phyloP scores from a whole-genome alignment of 1,140 invertebrate genomes.

The Drosophila repletoides region DNA sequence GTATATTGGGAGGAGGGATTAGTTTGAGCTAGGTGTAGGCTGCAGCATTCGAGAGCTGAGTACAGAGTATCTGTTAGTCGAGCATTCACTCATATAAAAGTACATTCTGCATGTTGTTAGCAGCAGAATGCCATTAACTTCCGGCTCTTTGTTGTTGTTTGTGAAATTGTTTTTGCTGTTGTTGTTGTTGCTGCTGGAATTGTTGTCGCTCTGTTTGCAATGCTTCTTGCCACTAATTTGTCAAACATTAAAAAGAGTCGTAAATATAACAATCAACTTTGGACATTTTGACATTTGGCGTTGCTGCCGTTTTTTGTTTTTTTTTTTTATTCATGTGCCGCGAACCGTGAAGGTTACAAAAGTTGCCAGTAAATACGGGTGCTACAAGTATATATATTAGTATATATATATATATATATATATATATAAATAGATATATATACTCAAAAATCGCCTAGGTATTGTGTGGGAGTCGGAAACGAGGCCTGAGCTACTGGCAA shows the following conservation, averaged over 20 bases:
- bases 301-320: slow-evolving; percentile 11
- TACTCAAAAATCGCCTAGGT: no score
- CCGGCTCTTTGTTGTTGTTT: slow-evolving; percentile 52
- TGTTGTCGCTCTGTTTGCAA: slow-evolving; percentile 40
- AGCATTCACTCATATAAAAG: no score
- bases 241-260: slow-evolving; percentile 74
- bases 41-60: no score
- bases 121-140: slow-evolving; percentile 66
- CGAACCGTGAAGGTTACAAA: slow-evolving; percentile 50
- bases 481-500: background rate
- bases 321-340: slow-evolving; percentile 26
- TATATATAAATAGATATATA: background rate
- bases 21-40: no score
- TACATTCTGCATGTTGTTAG: slow-evolving; percentile 26
- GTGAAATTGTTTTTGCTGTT: slow-evolving; percentile 38
- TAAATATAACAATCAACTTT: slow-evolving; percentile 78
- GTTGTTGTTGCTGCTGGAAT: slow-evolving; percentile 16
- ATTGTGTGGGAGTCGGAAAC: slow-evolving; percentile 26
- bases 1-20: no score
- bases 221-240: slow-evolving; percentile 66
- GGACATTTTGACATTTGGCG: slow-evolving; percentile 67
- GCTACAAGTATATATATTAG: background rate
- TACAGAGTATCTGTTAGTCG: no score
- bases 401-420: background rate
- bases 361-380: background rate